Evolutionary conservation across 2,888 invertebrate species (phyloP).

Genomic region (Orchesellides sinensis): DNA sequence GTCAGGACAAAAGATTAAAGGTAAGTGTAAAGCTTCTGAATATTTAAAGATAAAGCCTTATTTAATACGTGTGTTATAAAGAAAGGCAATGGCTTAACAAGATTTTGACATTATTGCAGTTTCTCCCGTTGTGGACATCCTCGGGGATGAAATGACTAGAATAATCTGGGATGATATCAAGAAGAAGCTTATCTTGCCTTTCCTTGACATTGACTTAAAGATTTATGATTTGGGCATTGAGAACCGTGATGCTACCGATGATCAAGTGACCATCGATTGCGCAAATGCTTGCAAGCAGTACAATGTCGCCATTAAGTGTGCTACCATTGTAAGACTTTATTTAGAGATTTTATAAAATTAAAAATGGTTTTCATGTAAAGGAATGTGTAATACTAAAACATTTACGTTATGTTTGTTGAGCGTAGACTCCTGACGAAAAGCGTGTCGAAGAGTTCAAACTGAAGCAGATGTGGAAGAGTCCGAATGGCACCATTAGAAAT

Average conservation of each 20-base stretch:
- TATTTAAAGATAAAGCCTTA: background rate
- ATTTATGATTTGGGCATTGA: slow-evolving; percentile 97
- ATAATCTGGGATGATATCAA: slow-evolving; percentile 99
- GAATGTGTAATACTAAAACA: background rate
- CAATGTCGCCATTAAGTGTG: slow-evolving; percentile 99
- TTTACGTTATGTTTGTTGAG: background rate
- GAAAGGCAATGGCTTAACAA: background rate
- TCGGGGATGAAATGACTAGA: slow-evolving; percentile 97
- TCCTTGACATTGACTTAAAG: slow-evolving; percentile 95
- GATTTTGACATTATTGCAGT: slow-evolving; percentile 77
- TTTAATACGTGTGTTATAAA: background rate
- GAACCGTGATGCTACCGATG: slow-evolving; percentile 94
- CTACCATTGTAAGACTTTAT: slow-evolving; percentile 78
- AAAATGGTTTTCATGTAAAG: background rate
- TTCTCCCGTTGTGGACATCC: slow-evolving; percentile 93
- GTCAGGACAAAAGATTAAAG: slow-evolving; percentile 48
- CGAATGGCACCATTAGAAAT: slow-evolving; percentile 81
- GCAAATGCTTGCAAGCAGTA: slow-evolving; percentile 97
- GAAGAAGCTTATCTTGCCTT: slow-evolving; percentile 96
- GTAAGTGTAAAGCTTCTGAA: slow-evolving; percentile 2
- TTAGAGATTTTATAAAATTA: background rate
- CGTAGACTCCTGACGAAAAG: slow-evolving; percentile 93
- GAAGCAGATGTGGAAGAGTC: slow-evolving; percentile 81
- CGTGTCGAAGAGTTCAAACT: slow-evolving; percentile 84
- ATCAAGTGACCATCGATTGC: slow-evolving; percentile 97